A percentile compares a stretch with the other conserved stretches of the same genome.
These are phyloP conservation scores for Gymnothorax reevesii DNA, from an alignment of 2,797 vertebrate genomes.

Conservation along the genomic window DNA sequence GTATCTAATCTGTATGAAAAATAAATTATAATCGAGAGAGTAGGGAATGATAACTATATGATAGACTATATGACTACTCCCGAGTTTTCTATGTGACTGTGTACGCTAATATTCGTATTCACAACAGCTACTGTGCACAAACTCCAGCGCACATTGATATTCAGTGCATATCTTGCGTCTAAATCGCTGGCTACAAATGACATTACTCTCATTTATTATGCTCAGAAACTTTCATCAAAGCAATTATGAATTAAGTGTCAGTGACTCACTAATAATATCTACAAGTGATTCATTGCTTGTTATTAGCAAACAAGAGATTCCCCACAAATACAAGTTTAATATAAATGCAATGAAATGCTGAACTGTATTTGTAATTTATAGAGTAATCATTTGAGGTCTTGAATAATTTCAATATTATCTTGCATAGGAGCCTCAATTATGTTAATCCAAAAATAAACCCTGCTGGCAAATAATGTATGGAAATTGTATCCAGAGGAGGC, in stretches of 20 bases:
- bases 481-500: conserved; percentile 6
- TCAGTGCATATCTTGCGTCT: background rate
- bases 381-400: background rate
- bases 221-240: background rate
- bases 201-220: conserved; percentile 3
- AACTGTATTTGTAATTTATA: conserved; percentile 8
- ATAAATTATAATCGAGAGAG: background rate
- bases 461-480: background rate
- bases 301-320: conserved; percentile 11
- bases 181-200: conserved; percentile 3
- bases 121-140: background rate
- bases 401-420: conserved; percentile 14
- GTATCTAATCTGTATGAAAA: conserved; percentile 18
- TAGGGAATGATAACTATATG: background rate
- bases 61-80: background rate
- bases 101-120: background rate
- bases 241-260: conserved; percentile 5
- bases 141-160: background rate
- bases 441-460: background rate
- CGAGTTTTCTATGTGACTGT: background rate
- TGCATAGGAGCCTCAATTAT: conserved; percentile 9
- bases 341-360: background rate
- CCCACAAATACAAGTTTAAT: background rate
- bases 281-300: conserved; percentile 22
- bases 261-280: conserved; percentile 12